Conservation (phyloP, 2,113 vertebrate genomes). For the Poecile atricapillus region DNA sequence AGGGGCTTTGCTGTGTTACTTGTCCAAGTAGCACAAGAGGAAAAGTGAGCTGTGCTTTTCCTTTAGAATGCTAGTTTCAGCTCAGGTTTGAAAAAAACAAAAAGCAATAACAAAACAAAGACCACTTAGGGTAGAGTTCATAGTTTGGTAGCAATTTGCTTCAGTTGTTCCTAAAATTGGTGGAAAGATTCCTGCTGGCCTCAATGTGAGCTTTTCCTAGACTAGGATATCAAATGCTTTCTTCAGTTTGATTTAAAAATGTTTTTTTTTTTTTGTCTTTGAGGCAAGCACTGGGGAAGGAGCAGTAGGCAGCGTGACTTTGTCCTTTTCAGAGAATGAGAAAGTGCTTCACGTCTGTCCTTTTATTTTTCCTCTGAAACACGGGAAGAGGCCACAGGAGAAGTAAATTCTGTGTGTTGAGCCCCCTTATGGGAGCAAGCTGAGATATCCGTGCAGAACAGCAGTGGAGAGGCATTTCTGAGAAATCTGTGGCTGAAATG, state of each 20-base stretch:
- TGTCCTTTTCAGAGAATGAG: neutral
- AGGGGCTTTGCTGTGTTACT: neutral
- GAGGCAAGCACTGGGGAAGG: neutral
- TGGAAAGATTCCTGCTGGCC: neutral
- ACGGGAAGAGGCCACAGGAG: neutral
- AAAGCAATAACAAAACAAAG: neutral
- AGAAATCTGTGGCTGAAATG: neutral
- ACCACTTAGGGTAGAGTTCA: neutral
- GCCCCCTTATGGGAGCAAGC: neutral
- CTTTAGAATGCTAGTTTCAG: neutral
- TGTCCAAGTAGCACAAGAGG: neutral
- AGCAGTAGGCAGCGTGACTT: neutral
- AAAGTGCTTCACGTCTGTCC: neutral
- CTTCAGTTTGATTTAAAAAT: neutral
- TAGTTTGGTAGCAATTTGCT: neutral
- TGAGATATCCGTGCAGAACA: neutral
- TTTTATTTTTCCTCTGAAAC: neutral
- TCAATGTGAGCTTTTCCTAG: neutral
- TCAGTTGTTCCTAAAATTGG: neutral
- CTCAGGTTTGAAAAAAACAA: neutral
- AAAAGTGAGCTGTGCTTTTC: neutral
- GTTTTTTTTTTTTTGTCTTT: constrained; percentile 1
- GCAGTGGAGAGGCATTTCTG: neutral
- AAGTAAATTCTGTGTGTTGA: neutral
- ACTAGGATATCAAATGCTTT: neutral